Evolutionary conservation across 2,113 vertebrate genomes (phyloP).

Genomic region (Protomyctophum bolini): DNA sequence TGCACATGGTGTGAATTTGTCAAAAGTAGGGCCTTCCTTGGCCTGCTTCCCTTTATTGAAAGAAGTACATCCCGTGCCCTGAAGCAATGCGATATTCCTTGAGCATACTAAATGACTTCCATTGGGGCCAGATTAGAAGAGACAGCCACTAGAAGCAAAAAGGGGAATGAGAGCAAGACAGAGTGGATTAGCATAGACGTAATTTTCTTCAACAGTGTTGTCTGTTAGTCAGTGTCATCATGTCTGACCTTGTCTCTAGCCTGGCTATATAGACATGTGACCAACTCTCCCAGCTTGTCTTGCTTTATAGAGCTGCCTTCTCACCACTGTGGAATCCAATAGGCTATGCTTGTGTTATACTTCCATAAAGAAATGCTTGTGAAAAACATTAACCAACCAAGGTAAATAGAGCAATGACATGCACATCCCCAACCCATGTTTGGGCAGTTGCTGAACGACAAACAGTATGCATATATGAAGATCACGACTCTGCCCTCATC

Average conservation of each 20-base stretch:
- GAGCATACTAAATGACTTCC: slow-evolving; percentile 28
- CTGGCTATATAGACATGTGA: slow-evolving; percentile 42
- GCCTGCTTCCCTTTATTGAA: slow-evolving; percentile 29
- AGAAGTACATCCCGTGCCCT: neutral
- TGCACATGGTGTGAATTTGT: neutral
- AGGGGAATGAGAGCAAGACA: slow-evolving; percentile 17
- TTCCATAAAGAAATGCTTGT: too few species aligned
- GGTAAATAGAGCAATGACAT: too few species aligned
- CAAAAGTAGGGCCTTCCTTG: slow-evolving; percentile 11
- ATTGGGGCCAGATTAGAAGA: slow-evolving; percentile 23
- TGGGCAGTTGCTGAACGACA: too few species aligned
- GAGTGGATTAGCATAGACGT: slow-evolving; percentile 31
- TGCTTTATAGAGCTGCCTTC: too few species aligned
- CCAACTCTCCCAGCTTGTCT: slow-evolving; percentile 43
- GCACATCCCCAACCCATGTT: too few species aligned
- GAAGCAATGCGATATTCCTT: slow-evolving; percentile 27
- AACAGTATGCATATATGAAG: too few species aligned
- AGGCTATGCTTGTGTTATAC: too few species aligned
- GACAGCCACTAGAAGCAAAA: slow-evolving; percentile 33
- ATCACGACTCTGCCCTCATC: too few species aligned
- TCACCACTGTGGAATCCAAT: too few species aligned
- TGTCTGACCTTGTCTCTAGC: slow-evolving; percentile 61
- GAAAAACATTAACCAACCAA: too few species aligned
- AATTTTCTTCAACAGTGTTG: slow-evolving; percentile 48
- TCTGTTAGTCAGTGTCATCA: slow-evolving; percentile 50